Evolutionary conservation across 2,797 vertebrate genomes (phyloP).

Genomic region (Paratrypauchen microcephalus): DNA sequence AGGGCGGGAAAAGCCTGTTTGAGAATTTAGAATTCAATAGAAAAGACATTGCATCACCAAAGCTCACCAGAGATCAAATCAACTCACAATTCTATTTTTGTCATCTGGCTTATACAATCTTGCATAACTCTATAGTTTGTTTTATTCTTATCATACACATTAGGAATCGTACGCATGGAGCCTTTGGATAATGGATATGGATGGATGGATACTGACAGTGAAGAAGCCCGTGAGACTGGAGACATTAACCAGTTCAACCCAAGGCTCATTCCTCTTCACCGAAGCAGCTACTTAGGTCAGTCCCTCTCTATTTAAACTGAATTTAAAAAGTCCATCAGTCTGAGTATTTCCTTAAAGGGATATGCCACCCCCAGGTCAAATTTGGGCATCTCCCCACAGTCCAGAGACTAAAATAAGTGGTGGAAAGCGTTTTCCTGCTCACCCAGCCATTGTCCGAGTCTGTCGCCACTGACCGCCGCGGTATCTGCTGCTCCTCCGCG

Average conservation of each 20-base stretch:
- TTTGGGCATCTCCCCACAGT: no score
- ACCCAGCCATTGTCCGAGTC: no score
- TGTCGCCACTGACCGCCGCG: no score
- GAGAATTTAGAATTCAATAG: neutral
- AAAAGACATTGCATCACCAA: neutral
- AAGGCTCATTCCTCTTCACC: conserved; percentile 83
- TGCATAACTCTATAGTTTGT: conserved; percentile 44
- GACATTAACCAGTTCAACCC: conserved; percentile 75
- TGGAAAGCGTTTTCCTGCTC: no score
- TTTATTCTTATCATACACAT: neutral
- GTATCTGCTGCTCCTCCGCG: no score
- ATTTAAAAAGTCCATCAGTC: neutral
- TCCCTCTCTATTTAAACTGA: neutral
- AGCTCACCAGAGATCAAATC: no score
- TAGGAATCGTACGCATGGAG: conserved; percentile 88
- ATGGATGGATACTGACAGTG: conserved; percentile 70
- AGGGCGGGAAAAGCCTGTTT: neutral
- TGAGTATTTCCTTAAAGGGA: neutral
- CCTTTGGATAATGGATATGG: conserved; percentile 81
- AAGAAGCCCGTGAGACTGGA: conserved; percentile 86
- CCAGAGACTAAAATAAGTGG: no score
- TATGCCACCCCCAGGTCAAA: no score
- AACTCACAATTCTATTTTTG: neutral
- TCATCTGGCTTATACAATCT: neutral
- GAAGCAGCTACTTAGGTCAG: conserved; percentile 92